These are phyloP conservation scores for Drosophila peninsularis DNA, from an alignment of 2,888 invertebrate species.

Conservation along the genomic window DNA sequence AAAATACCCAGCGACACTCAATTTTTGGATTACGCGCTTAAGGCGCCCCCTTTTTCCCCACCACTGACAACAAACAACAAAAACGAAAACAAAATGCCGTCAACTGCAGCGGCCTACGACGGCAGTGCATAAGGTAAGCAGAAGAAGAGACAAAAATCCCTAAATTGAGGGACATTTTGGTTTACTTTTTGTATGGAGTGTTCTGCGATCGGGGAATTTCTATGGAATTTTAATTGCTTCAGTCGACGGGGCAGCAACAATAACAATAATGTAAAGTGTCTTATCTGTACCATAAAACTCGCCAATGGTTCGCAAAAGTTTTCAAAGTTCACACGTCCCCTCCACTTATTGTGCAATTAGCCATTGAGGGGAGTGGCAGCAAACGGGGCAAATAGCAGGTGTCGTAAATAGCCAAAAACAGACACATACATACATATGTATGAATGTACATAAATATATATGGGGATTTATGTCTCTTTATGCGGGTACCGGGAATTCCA, in stretches of 20 bases:
- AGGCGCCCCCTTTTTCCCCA: conserved; percentile 19
- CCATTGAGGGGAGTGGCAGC: conserved; percentile 22
- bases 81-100: conserved; percentile 59
- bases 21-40: conserved; percentile 59
- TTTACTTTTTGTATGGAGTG: background rate
- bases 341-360: conserved; percentile 65
- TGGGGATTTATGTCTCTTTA: conserved; percentile 12
- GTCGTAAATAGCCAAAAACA: conserved; percentile 43
- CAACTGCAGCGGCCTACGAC: conserved; percentile 56
- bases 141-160: conserved; percentile 12
- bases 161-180: conserved; percentile 22
- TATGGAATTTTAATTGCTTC: conserved; percentile 70
- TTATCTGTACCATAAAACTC: conserved; percentile 67
- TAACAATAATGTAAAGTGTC: conserved; percentile 51
- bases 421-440: background rate
- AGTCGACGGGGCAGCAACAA: conserved; percentile 15
- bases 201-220: conserved; percentile 50
- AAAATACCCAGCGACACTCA: conserved; percentile 25
- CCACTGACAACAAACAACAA: conserved; percentile 24
- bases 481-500: conserved; percentile 35
- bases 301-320: conserved; percentile 47
- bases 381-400: conserved; percentile 42
- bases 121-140: conserved; percentile 76
- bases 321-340: conserved; percentile 49
- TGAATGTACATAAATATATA: background rate